phyloP scores from a whole-genome alignment of 1,140 invertebrate genomes.

The Nixonia krombeini region DNA sequence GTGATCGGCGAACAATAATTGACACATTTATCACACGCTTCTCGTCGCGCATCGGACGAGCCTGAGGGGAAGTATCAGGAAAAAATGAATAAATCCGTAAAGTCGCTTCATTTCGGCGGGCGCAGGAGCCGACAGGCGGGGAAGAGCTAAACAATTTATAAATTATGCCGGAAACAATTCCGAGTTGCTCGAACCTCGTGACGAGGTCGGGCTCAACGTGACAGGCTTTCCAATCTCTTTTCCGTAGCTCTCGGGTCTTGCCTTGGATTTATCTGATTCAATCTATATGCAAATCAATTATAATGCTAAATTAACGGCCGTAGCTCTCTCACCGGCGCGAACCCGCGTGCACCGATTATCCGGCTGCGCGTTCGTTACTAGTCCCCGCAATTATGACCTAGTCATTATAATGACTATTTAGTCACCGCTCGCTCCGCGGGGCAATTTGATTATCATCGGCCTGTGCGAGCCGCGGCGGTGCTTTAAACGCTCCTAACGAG shows the following conservation, averaged over 20 bases:
- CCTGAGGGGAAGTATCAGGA: no score
- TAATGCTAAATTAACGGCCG: constrained; percentile 65
- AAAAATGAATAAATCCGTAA: no score
- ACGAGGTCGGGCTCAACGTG: constrained; percentile 37
- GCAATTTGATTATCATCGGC: constrained; percentile 65
- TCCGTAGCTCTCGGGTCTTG: constrained; percentile 35
- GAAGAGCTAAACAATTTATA: constrained; percentile 24
- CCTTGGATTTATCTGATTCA: constrained; percentile 62
- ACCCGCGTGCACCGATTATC: constrained; percentile 54
- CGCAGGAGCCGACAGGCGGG: neutral
- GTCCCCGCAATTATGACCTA: constrained; percentile 62
- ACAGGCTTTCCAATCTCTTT: constrained; percentile 44
- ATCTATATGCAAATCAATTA: constrained; percentile 69
- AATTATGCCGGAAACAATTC: constrained; percentile 35
- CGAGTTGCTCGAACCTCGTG: constrained; percentile 26
- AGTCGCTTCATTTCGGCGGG: neutral
- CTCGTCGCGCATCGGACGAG: no score
- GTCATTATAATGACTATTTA: constrained; percentile 67
- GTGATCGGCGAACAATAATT: no score
- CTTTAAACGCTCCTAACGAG: constrained; percentile 51
- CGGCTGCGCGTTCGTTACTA: constrained; percentile 53
- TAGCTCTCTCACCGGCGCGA: constrained; percentile 42
- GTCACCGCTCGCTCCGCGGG: constrained; percentile 56
- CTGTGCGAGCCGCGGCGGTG: constrained; percentile 27
- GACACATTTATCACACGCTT: no score